These are phyloP conservation scores for Acronicta psi DNA, from an alignment of 2,888 invertebrate species.

Conservation along the genomic window DNA sequence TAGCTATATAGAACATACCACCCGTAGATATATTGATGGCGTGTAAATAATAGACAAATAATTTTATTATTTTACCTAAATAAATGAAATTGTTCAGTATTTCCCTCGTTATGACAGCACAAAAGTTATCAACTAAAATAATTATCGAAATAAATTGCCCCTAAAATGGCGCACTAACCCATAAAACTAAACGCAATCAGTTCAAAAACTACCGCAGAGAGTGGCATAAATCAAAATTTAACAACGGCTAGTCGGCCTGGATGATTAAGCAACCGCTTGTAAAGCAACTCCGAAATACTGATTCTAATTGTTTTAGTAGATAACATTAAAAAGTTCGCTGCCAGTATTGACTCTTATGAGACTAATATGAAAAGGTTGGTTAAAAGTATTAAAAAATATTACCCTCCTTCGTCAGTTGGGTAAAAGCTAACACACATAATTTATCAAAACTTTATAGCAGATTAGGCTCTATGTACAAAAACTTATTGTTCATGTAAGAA, in stretches of 20 bases:
- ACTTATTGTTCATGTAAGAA: too few species aligned
- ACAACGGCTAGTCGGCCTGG: constrained; percentile 68
- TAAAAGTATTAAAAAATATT: too few species aligned
- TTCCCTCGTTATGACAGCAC: constrained; percentile 33
- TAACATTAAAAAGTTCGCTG: too few species aligned
- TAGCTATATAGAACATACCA: too few species aligned
- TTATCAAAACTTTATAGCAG: too few species aligned
- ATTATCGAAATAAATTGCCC: constrained; percentile 68
- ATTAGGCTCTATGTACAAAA: too few species aligned
- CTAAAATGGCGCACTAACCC: constrained; percentile 63
- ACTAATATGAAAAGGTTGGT: too few species aligned
- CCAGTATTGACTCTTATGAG: too few species aligned
- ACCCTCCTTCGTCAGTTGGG: too few species aligned
- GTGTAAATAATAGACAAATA: neutral
- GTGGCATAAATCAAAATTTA: constrained; percentile 78
- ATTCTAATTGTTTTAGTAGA: neutral
- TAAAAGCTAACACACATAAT: too few species aligned
- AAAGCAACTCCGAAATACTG: constrained; percentile 8
- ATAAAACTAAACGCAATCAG: constrained; percentile 79
- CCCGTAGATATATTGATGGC: too few species aligned
- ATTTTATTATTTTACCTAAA: neutral
- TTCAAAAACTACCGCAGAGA: constrained; percentile 78
- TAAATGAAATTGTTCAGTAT: constrained; percentile 11
- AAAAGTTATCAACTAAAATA: constrained; percentile 51
- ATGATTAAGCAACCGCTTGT: constrained; percentile 68